phyloP scores from a whole-genome alignment of 2,113 vertebrate genomes.

The Octodon degus region DNA sequence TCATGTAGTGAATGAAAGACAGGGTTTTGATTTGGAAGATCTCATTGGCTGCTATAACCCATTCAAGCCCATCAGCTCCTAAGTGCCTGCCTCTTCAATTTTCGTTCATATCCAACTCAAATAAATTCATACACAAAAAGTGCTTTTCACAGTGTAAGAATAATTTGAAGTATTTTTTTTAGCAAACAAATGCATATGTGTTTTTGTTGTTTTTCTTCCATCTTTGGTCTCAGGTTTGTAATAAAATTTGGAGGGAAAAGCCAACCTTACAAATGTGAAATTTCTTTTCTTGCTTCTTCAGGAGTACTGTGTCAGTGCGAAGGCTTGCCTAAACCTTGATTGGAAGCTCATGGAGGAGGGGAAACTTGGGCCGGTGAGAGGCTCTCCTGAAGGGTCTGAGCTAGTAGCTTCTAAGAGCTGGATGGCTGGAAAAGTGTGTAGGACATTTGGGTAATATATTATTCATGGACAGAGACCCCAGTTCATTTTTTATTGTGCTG shows the following conservation, averaged over 20 bases:
- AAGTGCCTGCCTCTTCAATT: neutral
- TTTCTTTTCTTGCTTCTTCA: constrained; percentile 64
- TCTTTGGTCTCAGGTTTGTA: constrained; percentile 71
- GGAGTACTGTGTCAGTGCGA: constrained; percentile 29
- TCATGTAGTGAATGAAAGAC: neutral
- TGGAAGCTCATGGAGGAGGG: constrained; percentile 2
- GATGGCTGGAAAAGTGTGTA: constrained; percentile 1
- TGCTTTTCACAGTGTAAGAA: neutral
- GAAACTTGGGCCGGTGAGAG: neutral
- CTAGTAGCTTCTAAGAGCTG: neutral
- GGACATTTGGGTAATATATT: constrained; percentile 1
- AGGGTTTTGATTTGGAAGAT: constrained; percentile 32
- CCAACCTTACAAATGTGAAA: constrained; percentile 60
- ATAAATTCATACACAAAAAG: constrained; percentile 22
- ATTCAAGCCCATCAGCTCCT: neutral
- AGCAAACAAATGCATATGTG: constrained; percentile 26
- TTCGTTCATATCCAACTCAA: neutral
- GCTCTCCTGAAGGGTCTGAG: neutral
- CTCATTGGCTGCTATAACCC: neutral
- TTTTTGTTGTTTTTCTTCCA: constrained; percentile 63
- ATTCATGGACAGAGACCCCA: constrained; percentile 8
- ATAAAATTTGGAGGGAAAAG: constrained; percentile 73
- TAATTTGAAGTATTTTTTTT: constrained; percentile 12
- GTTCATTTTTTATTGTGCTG: neutral
- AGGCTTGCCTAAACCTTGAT: constrained; percentile 42